A percentile compares a stretch with the other conserved stretches of the same genome.
phyloP scores from a whole-genome alignment of 2,113 vertebrate genomes.

The Calypte anna region DNA sequence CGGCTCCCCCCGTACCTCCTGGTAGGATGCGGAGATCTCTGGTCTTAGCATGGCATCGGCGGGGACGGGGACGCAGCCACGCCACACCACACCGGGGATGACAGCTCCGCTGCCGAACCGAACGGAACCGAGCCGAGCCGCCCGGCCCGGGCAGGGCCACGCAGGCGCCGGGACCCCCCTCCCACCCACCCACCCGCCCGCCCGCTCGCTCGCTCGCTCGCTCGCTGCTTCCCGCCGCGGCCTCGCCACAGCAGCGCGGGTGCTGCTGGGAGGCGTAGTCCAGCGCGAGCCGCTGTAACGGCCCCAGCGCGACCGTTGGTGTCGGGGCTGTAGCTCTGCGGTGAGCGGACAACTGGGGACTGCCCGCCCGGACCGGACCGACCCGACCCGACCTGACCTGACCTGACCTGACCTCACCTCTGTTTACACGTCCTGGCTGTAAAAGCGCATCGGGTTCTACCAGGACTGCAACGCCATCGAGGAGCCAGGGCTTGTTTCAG shows the following conservation, averaged over 20 bases:
- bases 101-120: no score
- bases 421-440: no score
- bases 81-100: background rate
- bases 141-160: background rate
- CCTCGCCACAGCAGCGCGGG: background rate
- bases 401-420: background rate
- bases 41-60: slow-evolving; percentile 79
- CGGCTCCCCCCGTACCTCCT: slow-evolving; percentile 83
- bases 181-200: no score
- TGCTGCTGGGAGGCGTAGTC: slow-evolving; percentile 30
- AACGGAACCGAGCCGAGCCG: background rate
- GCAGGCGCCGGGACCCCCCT: background rate
- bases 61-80: background rate
- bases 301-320: background rate
- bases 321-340: no score
- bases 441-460: no score
- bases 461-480: no score
- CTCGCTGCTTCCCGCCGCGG: background rate
- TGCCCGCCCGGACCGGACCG: background rate
- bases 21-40: slow-evolving; percentile 81
- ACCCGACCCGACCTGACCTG: no score
- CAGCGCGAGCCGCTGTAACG: background rate
- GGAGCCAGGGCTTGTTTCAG: no score
- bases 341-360: no score
- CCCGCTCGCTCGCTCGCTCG: no score